Conservation (phyloP, 1,140 invertebrate species). For the Drosophila paulistorum region DNA sequence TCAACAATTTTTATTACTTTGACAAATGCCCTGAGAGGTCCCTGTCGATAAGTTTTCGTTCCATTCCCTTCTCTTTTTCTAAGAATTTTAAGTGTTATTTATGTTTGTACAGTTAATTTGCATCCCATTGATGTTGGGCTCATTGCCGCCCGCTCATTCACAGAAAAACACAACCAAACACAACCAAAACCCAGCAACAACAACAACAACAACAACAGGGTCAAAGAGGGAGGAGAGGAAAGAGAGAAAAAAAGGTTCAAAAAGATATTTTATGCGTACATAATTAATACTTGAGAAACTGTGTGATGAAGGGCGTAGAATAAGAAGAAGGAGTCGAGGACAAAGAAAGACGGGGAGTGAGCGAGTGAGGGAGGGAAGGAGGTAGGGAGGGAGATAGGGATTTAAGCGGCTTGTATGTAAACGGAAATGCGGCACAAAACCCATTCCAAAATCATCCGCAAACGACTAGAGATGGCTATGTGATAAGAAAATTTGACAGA, state of each 20-base stretch:
- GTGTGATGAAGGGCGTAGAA: slow-evolving; percentile 1
- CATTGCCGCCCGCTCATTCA: slow-evolving; percentile 50
- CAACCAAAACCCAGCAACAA: background rate
- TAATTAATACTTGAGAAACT: slow-evolving; percentile 71
- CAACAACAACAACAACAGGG: background rate
- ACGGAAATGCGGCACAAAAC: slow-evolving; percentile 63
- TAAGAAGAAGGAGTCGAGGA: background rate
- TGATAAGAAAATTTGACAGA: slow-evolving; percentile 13
- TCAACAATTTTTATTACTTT: slow-evolving; percentile 77
- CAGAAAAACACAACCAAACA: slow-evolving; percentile 26
- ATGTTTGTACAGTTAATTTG: slow-evolving; percentile 82
- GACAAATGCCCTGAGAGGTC: slow-evolving; percentile 58
- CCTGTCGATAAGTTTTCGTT: slow-evolving; percentile 9
- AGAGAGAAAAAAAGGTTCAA: slow-evolving; percentile 59
- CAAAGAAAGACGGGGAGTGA: slow-evolving; percentile 5
- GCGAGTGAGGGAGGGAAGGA: background rate
- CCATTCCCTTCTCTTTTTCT: slow-evolving; percentile 47
- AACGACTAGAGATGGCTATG: slow-evolving; percentile 4
- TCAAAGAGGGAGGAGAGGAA: slow-evolving; percentile 39
- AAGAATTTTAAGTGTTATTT: slow-evolving; percentile 78
- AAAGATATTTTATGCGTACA: slow-evolving; percentile 81
- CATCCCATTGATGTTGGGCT: slow-evolving; percentile 73
- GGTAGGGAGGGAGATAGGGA: slow-evolving; percentile 5
- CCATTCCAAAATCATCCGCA: too few relatives aligned
- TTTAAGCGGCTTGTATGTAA: slow-evolving; percentile 53